Evolutionary conservation across 2,888 invertebrate genomes (phyloP), one percentile per base, ranked within the genome.

Genomic region (Euzetes globulus): DNA sequence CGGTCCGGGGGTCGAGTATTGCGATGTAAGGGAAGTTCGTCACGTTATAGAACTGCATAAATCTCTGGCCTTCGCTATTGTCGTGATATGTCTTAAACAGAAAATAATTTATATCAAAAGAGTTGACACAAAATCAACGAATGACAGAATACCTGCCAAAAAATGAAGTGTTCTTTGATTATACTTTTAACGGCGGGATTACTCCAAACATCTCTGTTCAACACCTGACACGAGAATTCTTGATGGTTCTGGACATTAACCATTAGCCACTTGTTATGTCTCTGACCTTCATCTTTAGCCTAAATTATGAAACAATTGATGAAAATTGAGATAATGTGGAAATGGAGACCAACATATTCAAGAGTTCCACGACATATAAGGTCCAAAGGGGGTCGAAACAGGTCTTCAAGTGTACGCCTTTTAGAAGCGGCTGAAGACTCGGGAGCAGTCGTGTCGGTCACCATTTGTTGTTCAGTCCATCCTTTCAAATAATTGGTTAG

Each of bases 131-230:
- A 33, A 6, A 22, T 25, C 2, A 73, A 25, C 6, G 9, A 22
- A 6, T 65, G 45, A 70, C 17, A 11, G 17, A 70, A 37, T 79
- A 88, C 88, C 86, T 90, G 89, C 88, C 88, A 89, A 79, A 89
- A 85, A 19, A 89, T 82, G 80, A 90, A 90, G 80, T 88, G 86
- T 73, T 87, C 85, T 68, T 85, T 85, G 27, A 90, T 83, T 75
- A 89, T 82, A 74, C 85, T 85, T 76, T 87, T 86, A 7, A 90
- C 85, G 74, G 86, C 85, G 60, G 82, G 81, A 78, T 87, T 86
- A 17, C 88, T 86, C 90, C 90, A 90, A 1, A 90, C 86, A 80
- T 90, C 90, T 63, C 89, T 84, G 82, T 89, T 89, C 68, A 90
- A 83, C 13, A 87, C 85, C 82, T 89, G 89, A 78, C 89, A 89